phyloP scores from a whole-genome alignment of 2,113 vertebrate species.

The Micronycteris hirsuta region DNA sequence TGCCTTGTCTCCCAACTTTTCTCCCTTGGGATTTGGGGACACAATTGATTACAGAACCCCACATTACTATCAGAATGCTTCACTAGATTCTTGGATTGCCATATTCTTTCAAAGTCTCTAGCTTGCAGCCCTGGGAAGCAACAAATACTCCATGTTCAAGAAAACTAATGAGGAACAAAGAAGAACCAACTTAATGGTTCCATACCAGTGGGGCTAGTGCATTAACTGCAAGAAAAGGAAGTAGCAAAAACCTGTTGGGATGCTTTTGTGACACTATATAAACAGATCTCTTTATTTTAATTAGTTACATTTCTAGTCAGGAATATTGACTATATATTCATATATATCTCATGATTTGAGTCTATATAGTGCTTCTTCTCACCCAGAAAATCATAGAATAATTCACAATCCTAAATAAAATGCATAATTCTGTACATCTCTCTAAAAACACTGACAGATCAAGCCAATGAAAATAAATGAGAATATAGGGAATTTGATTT shows the following conservation, averaged over 20 bases:
- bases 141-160: not conserved
- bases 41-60: not conserved
- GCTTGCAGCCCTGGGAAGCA: not conserved
- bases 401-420: slow-evolving; percentile 20
- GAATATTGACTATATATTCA: not conserved
- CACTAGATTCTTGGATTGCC: not conserved
- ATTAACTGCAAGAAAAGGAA: not conserved
- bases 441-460: not conserved
- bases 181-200: not conserved
- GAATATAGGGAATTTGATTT: not conserved
- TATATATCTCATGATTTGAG: not conserved
- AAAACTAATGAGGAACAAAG: not conserved
- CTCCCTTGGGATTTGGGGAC: not conserved
- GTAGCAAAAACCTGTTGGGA: not conserved
- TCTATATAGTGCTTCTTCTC: not conserved
- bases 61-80: not conserved
- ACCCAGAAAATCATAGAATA: not conserved
- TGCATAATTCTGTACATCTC: not conserved
- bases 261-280: not conserved
- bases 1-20: not conserved
- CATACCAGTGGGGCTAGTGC: not conserved
- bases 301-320: not conserved
- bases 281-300: not conserved
- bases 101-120: slow-evolving; percentile 21
- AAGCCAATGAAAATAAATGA: slow-evolving; percentile 20